Percentiles rank a stretch among this genome's conserved stretches.
Conservation (phyloP, 2,113 vertebrate species). For the Archilochus colubris region DNA sequence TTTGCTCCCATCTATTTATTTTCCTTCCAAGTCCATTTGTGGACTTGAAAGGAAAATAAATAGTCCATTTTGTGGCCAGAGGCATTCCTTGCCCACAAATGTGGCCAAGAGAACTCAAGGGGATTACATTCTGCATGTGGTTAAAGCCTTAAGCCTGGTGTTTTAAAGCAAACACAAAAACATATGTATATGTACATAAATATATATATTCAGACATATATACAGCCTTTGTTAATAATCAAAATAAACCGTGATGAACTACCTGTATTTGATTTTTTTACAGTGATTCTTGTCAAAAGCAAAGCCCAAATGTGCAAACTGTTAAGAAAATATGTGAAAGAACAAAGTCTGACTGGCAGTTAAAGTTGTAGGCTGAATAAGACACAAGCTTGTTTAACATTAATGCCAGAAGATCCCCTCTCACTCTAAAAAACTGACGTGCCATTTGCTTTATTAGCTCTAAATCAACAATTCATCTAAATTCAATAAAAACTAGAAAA, state of each 20-base stretch:
- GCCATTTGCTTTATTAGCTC: neutral
- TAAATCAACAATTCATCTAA: neutral
- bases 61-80: neutral
- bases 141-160: neutral
- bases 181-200: neutral
- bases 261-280: neutral
- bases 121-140: neutral
- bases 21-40: neutral
- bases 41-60: neutral
- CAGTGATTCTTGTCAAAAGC: neutral
- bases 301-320: neutral
- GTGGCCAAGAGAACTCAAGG: neutral
- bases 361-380: neutral
- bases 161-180: neutral
- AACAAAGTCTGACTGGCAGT: slow-evolving; percentile 4
- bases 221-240: neutral
- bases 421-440: neutral
- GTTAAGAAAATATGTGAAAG: slow-evolving; percentile 24
- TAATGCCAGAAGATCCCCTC: neutral
- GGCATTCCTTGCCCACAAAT: neutral
- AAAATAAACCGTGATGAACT: neutral
- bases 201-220: neutral
- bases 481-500: neutral
- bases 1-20: neutral
- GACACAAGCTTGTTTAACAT: neutral